These are phyloP conservation scores for Furcifer pardalis DNA, from an alignment of 2,797 vertebrate species.

Conservation along the genomic window DNA sequence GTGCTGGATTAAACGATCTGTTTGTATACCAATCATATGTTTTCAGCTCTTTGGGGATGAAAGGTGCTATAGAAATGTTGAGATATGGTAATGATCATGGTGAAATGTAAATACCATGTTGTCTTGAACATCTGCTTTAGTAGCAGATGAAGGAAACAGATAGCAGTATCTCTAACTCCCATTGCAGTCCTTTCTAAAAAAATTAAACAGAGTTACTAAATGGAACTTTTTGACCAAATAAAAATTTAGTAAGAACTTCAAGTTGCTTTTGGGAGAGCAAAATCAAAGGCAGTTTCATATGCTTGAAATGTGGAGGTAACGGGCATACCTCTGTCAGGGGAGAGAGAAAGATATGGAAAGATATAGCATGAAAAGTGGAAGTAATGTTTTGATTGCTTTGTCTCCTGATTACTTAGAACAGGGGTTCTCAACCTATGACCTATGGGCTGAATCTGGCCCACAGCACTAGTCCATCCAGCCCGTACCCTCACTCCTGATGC, in stretches of 20 bases:
- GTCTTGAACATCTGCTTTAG: constrained; percentile 24
- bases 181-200: constrained; percentile 36
- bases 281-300: not conserved
- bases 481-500: too few relatives aligned
- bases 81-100: not conserved
- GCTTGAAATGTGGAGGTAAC: not conserved
- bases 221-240: constrained; percentile 22
- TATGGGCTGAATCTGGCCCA: too few relatives aligned
- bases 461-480: too few relatives aligned
- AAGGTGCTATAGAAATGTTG: constrained; percentile 14
- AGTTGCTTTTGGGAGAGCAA: not conserved
- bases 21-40: not conserved
- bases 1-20: not conserved
- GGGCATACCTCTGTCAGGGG: not conserved
- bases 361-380: not conserved
- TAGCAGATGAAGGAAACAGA: constrained; percentile 22
- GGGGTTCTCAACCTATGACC: too few relatives aligned
- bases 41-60: constrained; percentile 1
- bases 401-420: too few relatives aligned
- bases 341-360: not conserved
- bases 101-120: constrained; percentile 27
- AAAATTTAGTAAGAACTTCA: constrained; percentile 36
- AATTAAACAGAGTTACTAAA: constrained; percentile 34
- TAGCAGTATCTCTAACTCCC: constrained; percentile 11
- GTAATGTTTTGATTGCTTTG: too few relatives aligned